Evolutionary conservation across 1,140 invertebrate genomes (phyloP), one percentile per base, ranked within the genome.

Genomic region (Palaemon carinicauda): DNA sequence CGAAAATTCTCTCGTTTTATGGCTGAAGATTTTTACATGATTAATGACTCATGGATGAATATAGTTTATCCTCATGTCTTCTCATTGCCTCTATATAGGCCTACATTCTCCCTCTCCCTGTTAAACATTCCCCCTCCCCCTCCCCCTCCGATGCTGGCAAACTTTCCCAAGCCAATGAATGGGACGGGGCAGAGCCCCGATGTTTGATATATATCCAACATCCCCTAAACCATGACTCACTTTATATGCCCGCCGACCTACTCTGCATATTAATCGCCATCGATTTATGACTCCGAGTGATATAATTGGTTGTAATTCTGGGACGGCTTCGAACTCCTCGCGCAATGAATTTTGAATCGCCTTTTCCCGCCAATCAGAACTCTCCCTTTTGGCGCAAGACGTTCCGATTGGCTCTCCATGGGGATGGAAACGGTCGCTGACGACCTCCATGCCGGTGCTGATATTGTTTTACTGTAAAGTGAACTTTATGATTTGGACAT

Each of bases 221-320:
- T 74, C 65, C 77, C 84, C 60, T 31, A 60, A 54, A 31, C 80
- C 51, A 74, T 54, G 82, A 85, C 10, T 78, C 84, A 53, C 77
- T 73, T 74, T 82, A 74, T 82, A 82, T 31, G 31, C 24, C 56
- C 84, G 41, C 77, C 50, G 41, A 53, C 77, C 77, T 86, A 80
- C 84, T 80, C 80, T 80, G 60, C 65, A 80, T 86, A 80, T 86
- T 86, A 86, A 86, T 86, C 84, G n/a, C 51, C 77, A 86, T 86
- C 84, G 84, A 86, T 86, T 80, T 86, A 80, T 86, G 51, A 69
- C 29, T 54, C 73, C 53, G 56, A 31, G 27, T 78, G 74, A 69
- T 79, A 84, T 85, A 85, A 85, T 85, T 85, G 82, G 74, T 85
- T 79, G 82, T 85, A 85, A 79, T 85, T 85, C 82, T 51, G 74